phyloP scores from a whole-genome alignment of 1,140 invertebrate genomes.

The Steinernema feltiae region DNA sequence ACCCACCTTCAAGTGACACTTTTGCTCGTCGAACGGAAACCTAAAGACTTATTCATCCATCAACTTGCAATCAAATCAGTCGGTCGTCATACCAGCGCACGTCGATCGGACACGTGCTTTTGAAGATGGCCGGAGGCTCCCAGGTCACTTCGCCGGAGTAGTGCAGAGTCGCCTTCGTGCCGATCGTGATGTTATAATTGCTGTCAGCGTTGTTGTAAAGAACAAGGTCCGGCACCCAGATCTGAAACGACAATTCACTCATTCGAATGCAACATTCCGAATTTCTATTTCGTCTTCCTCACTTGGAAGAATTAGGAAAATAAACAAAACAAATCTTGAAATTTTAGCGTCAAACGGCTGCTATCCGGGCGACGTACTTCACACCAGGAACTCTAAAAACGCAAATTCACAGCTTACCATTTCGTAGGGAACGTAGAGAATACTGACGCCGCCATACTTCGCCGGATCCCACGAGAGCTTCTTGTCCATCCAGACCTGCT shows the following conservation, averaged over 20 bases:
- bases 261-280: no score
- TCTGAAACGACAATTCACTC: no score
- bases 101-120: constrained; percentile 62
- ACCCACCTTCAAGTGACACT: constrained; percentile 17
- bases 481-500: constrained; percentile 64
- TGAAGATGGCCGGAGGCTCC: constrained; percentile 97
- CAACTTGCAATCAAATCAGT: not conserved
- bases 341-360: no score
- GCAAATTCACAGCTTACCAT: no score
- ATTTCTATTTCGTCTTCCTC: no score
- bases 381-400: no score
- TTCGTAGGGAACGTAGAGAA: constrained; percentile 45
- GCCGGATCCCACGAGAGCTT: constrained; percentile 23
- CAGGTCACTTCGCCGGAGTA: constrained; percentile 88
- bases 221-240: constrained; percentile 80
- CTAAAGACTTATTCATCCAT: not conserved
- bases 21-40: constrained; percentile 11
- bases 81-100: not conserved
- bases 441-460: constrained; percentile 42
- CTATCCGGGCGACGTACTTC: no score
- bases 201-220: constrained; percentile 60
- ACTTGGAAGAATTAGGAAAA: no score
- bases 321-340: no score
- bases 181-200: constrained; percentile 63
- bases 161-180: constrained; percentile 63